Base-by-base conservation (phyloP, 1,140 invertebrate genomes). In the Pseudobourletiella spinata region DNA sequence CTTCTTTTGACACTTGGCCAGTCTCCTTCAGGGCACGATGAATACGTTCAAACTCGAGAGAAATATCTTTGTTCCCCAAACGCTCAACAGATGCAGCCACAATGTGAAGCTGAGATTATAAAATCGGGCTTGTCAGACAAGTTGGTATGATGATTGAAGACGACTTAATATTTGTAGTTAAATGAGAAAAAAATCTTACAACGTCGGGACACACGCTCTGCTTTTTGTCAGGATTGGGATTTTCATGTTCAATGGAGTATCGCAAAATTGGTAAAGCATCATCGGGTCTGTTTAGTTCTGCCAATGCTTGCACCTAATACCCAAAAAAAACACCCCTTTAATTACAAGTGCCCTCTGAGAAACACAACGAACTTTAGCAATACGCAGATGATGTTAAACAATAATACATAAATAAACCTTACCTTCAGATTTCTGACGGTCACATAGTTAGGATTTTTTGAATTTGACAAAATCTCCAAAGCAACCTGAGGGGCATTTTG, bases 351-450 rank as follows among this genome's bases (percentile, higher is more conserved):
- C n/a, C n/a, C n/a, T n/a, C n/a, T n/a, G n/a, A n/a, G n/a, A n/a
- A n/a, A n/a, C n/a, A n/a, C n/a, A n/a, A n/a, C n/a, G n/a, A n/a
- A n/a, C n/a, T n/a, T n/a, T n/a, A n/a, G n/a, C n/a, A n/a, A n/a
- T n/a, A n/a, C n/a, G n/a, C n/a, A n/a, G n/a, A n/a, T n/a, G n/a
- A n/a, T n/a, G n/a, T 50, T 24, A 32, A 50, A 52, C n/a, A 25
- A 11, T 28, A 66, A 46, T 2, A 64, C 30, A 30, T 51, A 44
- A 50, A 55, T 63, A 26, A 66, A 48, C 67, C 60, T 70, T 65
- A 86, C 77, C 75, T 84, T 86, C 15, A 88, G 72, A 78, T 84
- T 85, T 64, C 84, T 79, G 1, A 85, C 71, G 16, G 83, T 83
- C 0, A 86, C 81, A 70, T 86, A 87, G 62, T 81, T 78, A 54